These are phyloP conservation scores for Melanostigma gelatinosum DNA, from an alignment of 2,113 vertebrate genomes.

Conservation along the genomic window DNA sequence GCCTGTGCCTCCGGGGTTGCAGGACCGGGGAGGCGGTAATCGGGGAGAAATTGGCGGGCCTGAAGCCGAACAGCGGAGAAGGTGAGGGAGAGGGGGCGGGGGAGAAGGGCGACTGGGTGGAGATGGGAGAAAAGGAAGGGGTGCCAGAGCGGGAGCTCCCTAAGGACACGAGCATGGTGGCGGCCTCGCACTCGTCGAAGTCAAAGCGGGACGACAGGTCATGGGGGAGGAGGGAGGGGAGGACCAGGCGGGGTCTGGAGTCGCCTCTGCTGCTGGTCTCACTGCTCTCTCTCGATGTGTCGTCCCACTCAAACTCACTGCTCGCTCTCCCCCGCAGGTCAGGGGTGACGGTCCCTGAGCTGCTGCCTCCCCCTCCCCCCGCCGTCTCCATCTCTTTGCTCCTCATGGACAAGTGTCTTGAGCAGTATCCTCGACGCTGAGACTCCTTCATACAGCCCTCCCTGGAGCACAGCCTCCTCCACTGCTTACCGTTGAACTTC, in stretches of 20 bases:
- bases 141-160: slow-evolving; percentile 92
- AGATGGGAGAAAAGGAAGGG: slow-evolving; percentile 91
- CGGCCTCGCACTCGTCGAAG: slow-evolving; percentile 93
- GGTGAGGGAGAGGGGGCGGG: slow-evolving; percentile 91
- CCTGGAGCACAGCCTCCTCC: slow-evolving; percentile 92
- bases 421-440: slow-evolving; percentile 92
- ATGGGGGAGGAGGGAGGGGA: slow-evolving; percentile 79
- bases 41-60: slow-evolving; percentile 92
- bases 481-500: slow-evolving; percentile 96
- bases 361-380: slow-evolving; percentile 83
- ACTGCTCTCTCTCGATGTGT: slow-evolving; percentile 88
- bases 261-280: slow-evolving; percentile 89
- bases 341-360: slow-evolving; percentile 84
- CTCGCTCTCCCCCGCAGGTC: slow-evolving; percentile 83
- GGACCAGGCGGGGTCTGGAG: slow-evolving; percentile 85
- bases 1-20: slow-evolving; percentile 82
- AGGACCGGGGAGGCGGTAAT: slow-evolving; percentile 88
- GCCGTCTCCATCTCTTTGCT: slow-evolving; percentile 93
- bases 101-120: slow-evolving; percentile 93
- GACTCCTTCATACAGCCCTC: slow-evolving; percentile 96
- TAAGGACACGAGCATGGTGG: slow-evolving; percentile 92
- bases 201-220: slow-evolving; percentile 91
- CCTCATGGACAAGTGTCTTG: slow-evolving; percentile 92
- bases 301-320: slow-evolving; percentile 93
- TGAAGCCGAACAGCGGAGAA: slow-evolving; percentile 91